These are phyloP conservation scores for Melitaea cinxia DNA, from an alignment of 1,140 invertebrate species.

Conservation along the genomic window DNA sequence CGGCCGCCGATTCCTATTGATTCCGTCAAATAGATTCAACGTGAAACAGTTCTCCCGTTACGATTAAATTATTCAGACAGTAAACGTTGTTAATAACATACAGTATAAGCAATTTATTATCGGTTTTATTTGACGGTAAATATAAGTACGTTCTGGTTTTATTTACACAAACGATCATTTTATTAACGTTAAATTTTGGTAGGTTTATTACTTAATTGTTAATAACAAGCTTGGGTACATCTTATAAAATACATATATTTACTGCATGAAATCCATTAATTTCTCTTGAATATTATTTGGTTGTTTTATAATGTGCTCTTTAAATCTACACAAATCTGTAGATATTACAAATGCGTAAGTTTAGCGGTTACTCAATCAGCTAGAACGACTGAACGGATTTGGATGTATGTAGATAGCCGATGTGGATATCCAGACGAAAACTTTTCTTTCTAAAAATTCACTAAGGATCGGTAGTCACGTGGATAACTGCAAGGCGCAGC, in stretches of 20 bases:
- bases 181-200: slow-evolving; percentile 19
- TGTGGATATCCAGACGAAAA: too few relatives aligned
- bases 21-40: slow-evolving; percentile 16
- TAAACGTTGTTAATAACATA: slow-evolving; percentile 20
- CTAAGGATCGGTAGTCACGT: too few relatives aligned
- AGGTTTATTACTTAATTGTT: slow-evolving; percentile 2
- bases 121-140: slow-evolving; percentile 13
- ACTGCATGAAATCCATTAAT: too few relatives aligned
- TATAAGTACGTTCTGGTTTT: slow-evolving; percentile 12
- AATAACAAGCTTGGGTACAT: background rate
- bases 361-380: too few relatives aligned
- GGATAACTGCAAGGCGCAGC: too few relatives aligned
- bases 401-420: too few relatives aligned
- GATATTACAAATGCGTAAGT: too few relatives aligned
- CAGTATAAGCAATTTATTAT: slow-evolving; percentile 23
- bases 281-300: too few relatives aligned
- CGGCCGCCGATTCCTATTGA: slow-evolving; percentile 1
- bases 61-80: slow-evolving; percentile 22
- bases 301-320: too few relatives aligned
- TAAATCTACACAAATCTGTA: too few relatives aligned
- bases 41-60: slow-evolving; percentile 12
- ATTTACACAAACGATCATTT: slow-evolving; percentile 22
- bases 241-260: background rate
- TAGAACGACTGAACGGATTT: too few relatives aligned
- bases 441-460: too few relatives aligned